phyloP scores from a whole-genome alignment of 2,888 invertebrate species.

The Caenorhabditis becei region DNA sequence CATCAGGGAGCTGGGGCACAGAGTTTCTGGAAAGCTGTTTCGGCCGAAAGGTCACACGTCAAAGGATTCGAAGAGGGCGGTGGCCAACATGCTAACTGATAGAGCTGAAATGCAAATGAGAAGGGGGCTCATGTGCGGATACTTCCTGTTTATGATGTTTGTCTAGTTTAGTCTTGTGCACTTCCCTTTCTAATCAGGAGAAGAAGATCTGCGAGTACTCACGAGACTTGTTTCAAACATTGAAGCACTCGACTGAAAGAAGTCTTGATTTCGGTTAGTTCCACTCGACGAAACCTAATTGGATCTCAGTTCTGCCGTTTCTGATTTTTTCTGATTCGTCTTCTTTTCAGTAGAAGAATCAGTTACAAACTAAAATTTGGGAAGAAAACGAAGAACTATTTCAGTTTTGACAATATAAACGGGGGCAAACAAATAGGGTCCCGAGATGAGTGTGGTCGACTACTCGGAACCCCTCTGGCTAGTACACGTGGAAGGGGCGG shows the following conservation, averaged over 20 bases:
- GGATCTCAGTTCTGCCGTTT: not conserved
- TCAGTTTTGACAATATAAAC: not conserved
- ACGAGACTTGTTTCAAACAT: constrained; percentile 29
- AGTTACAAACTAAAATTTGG: not conserved
- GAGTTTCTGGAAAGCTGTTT: constrained; percentile 9
- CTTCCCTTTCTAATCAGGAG: constrained; percentile 8
- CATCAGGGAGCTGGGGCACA: not conserved
- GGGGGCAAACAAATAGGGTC: not conserved
- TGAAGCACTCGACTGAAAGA: constrained; percentile 38
- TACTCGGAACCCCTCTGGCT: constrained; percentile 30
- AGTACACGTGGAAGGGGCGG: constrained; percentile 33
- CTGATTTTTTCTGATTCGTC: not conserved
- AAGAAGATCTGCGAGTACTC: constrained; percentile 1
- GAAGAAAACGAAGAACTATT: not conserved
- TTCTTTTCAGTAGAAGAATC: not conserved
- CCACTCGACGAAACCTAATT: constrained; percentile 48
- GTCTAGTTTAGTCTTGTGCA: constrained; percentile 1
- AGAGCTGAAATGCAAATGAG: not conserved
- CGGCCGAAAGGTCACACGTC: not conserved
- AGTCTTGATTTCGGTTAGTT: constrained; percentile 37
- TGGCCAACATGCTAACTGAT: not conserved
- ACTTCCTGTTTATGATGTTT: constrained; percentile 17
- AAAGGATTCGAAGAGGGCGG: not conserved
- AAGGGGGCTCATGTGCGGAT: not conserved
- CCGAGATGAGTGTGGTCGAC: not conserved